These are phyloP conservation scores for Dasysyrphus tricinctus DNA, from an alignment of 2,888 invertebrate genomes.

Conservation along the genomic window DNA sequence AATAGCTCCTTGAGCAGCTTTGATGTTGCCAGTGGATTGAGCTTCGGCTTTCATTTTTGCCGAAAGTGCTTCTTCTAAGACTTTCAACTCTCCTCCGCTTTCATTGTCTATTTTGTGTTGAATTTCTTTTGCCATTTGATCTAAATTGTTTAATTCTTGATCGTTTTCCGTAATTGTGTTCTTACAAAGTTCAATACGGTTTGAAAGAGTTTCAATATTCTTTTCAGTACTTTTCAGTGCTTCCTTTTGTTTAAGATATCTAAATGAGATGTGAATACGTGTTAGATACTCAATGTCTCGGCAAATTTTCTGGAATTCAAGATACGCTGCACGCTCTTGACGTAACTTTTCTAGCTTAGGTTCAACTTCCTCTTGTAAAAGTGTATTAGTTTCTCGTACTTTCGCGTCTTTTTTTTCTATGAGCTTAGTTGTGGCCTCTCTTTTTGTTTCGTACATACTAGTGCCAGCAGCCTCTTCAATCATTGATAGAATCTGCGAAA, in stretches of 20 bases:
- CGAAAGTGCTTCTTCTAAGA: slow-evolving; percentile 87
- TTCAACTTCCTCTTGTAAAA: slow-evolving; percentile 93
- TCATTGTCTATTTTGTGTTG: slow-evolving; percentile 88
- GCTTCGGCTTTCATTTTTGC: slow-evolving; percentile 88
- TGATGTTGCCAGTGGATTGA: slow-evolving; percentile 86
- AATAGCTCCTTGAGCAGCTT: slow-evolving; percentile 87
- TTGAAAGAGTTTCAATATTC: slow-evolving; percentile 84
- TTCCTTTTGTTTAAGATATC: slow-evolving; percentile 84
- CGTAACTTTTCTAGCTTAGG: slow-evolving; percentile 94
- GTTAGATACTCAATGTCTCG: slow-evolving; percentile 93
- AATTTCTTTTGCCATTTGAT: slow-evolving; percentile 86
- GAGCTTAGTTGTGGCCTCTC: slow-evolving; percentile 91
- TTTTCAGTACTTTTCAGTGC: slow-evolving; percentile 85
- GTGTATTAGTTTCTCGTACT: slow-evolving; percentile 91
- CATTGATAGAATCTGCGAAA: slow-evolving; percentile 93
- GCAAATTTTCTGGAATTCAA: slow-evolving; percentile 94
- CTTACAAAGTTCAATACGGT: slow-evolving; percentile 86
- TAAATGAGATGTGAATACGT: slow-evolving; percentile 85
- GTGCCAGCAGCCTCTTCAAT: slow-evolving; percentile 99
- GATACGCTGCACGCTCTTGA: slow-evolving; percentile 92
- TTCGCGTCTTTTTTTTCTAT: slow-evolving; percentile 97
- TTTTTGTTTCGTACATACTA: slow-evolving; percentile 97
- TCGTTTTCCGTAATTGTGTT: slow-evolving; percentile 85
- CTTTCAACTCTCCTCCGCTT: slow-evolving; percentile 86
- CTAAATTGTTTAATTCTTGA: slow-evolving; percentile 85